Conservation (phyloP, 2,113 vertebrate species). For the Meriones unguiculatus region DNA sequence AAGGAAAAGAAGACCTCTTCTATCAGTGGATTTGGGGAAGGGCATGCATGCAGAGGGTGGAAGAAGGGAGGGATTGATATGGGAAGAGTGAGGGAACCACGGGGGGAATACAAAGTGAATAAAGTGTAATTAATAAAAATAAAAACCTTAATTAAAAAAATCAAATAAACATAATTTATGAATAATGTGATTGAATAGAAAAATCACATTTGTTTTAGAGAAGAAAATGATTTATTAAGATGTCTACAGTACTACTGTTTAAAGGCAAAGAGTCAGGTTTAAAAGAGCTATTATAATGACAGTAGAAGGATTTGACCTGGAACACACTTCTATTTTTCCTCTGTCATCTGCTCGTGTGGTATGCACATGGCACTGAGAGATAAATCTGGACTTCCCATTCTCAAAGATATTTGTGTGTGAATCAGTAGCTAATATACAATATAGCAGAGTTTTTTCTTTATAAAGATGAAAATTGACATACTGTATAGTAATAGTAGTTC, state of each 20-base stretch:
- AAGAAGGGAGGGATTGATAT: too few relatives aligned
- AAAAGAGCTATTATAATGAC: neutral
- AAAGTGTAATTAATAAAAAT: too few relatives aligned
- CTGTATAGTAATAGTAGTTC: conserved; percentile 18
- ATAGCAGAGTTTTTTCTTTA: neutral
- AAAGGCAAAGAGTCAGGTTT: conserved; percentile 26
- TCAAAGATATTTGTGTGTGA: conserved; percentile 35
- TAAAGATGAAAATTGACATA: neutral
- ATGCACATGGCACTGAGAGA: neutral
- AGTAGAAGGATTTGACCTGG: conserved; percentile 56
- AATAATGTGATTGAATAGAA: neutral
- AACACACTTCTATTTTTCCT: conserved; percentile 34
- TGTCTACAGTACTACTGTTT: neutral
- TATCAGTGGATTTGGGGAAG: too few relatives aligned
- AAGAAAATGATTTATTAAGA: neutral
- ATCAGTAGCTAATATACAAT: neutral
- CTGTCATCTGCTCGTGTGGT: conserved; percentile 40
- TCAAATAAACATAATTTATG: neutral
- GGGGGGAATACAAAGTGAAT: too few relatives aligned
- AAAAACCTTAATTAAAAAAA: neutral
- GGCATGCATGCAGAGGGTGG: too few relatives aligned
- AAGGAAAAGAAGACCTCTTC: too few relatives aligned
- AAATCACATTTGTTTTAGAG: neutral
- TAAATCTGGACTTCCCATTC: neutral
- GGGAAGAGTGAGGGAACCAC: too few relatives aligned